Base-by-base conservation (phyloP, 1,140 invertebrate genomes). In the Trichomalopsis sarcophagae region DNA sequence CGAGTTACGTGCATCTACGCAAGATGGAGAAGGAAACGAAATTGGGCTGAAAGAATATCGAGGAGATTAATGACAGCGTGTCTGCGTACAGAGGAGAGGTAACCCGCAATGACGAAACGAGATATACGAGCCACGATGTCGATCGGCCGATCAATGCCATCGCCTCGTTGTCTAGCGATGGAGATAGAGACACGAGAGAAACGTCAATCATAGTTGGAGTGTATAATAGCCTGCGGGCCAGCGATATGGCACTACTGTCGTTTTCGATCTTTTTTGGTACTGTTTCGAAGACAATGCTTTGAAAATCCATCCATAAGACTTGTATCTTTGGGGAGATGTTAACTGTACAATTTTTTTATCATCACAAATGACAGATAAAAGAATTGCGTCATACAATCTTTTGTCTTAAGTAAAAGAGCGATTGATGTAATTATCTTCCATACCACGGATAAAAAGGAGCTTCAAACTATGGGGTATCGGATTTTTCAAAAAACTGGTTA, bases 91-190 rank as follows among this genome's bases (percentile, higher is more conserved):
- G 13, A 30, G 33, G 4, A 21, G 21, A 33, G 30, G 71, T 74
- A 74, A 13, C n/a, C 73, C 9, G 11, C 73, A 6, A 13, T 76
- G 74, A 76, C 44, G 44, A 76, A 76, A 74, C 71, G 71, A 74
- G 27, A 55, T 14, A 44, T 44, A 44, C 9, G 5, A 36, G 69
- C n/a, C 69, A 27, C n/a, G 9, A 13, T 44, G 10, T 23, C n/a
- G 1, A 71, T 33, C 0, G 69, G 0, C 21, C 13, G 71, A 21
- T 74, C 71, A n/a, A 74, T 36, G n/a, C 2, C 71, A 6, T 23
- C 17, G 27, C 33, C 40, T 44, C 68, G 68, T 23, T 30, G 68
- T 27, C 68, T 69, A 11, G n/a, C 40, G 71, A 74, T 74, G 36
- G 27, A 74, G 66, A 69, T 69, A 69, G 10, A 69, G 66, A 66